Base-by-base conservation (phyloP, 1,140 invertebrate genomes). In the Meloidogyne exigua region DNA sequence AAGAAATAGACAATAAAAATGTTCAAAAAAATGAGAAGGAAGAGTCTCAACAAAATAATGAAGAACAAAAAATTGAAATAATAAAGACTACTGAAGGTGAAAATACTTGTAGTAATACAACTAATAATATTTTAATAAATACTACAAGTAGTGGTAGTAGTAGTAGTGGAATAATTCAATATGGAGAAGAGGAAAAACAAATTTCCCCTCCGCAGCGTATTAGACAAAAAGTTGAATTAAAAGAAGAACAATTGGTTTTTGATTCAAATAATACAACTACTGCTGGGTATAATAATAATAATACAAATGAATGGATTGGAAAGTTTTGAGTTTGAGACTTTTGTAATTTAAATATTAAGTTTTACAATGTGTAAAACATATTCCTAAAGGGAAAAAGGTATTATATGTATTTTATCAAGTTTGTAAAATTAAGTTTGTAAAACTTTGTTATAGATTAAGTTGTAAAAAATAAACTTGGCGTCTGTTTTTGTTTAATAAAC, bases 211-310 rank as follows among this genome's bases (percentile, higher is more conserved):
- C 49, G 9, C 49, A 57, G 21, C 49, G n/a, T n/a, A n/a, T n/a
- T 9, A 57, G 49, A 57, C 49, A 57, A 57, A 57, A 57, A 57
- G 49, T 57, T 57, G 49, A 57, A 57, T 57, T 57, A 57, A 57
- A 57, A 57, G 49, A 57, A 57, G 49, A 57, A 57, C 49, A 57
- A 57, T 57, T 57, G n/a, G 49, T n/a, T 9, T n/a, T 7, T 57
- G n/a, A n/a, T 57, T n/a, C 13, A n/a, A 57, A 2, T 44, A 44
- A 44, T 44, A 44, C 11, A n/a, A 12, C n/a, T 57, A 57, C 5
- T n/a, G 18, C 7, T 9, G 49, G n/a, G 4, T 0, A 18, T 57
- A 15, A 9, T n/a, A n/a, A n/a, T n/a, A 57, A 57, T 57, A n/a
- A 57, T n/a, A 15, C 42, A 44, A n/a, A n/a, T 5, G n/a, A n/a